A percentile compares a stretch with the other conserved stretches of the same genome.
Conservation (phyloP, 2,888 invertebrate genomes). For the Syritta pipiens region DNA sequence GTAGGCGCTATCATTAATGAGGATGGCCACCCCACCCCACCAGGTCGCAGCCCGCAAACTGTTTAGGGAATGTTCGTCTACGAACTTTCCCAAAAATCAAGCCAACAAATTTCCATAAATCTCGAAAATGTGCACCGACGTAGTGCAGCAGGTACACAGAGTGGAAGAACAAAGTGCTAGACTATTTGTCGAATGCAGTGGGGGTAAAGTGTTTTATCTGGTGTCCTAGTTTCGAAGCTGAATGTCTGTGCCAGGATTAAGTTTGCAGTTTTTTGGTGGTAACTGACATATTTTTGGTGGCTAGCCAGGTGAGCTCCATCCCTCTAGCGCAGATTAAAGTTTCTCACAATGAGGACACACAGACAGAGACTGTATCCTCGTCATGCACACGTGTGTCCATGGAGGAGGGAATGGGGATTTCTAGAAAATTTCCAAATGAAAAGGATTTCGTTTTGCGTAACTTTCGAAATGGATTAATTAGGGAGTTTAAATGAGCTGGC, state of each 20-base stretch:
- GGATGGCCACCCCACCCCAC: background rate
- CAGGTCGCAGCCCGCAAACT: background rate
- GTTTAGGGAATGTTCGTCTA: conserved; percentile 1
- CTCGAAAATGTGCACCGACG: conserved; percentile 14
- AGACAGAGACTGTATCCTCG: too few relatives aligned
- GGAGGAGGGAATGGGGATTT: background rate
- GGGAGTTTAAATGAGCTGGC: conserved; percentile 47
- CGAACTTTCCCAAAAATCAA: conserved; percentile 26
- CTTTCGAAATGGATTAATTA: conserved; percentile 37
- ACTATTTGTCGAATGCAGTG: conserved; percentile 15
- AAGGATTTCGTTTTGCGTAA: conserved; percentile 27
- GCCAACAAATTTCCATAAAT: conserved; percentile 56
- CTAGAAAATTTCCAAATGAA: conserved; percentile 29
- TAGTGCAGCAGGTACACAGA: background rate
- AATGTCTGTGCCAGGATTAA: conserved; percentile 36
- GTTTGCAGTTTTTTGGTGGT: conserved; percentile 12
- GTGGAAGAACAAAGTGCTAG: background rate
- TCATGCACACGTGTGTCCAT: background rate
- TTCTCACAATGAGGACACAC: conserved; percentile 6
- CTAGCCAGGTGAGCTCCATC: conserved; percentile 24
- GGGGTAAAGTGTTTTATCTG: conserved; percentile 26
- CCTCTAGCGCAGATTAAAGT: conserved; percentile 17
- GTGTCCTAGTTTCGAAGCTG: conserved; percentile 28
- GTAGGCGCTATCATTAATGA: background rate
- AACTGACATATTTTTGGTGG: conserved; percentile 50